phyloP scores from a whole-genome alignment of 1,140 invertebrate genomes.

The Drosophila insularis region DNA sequence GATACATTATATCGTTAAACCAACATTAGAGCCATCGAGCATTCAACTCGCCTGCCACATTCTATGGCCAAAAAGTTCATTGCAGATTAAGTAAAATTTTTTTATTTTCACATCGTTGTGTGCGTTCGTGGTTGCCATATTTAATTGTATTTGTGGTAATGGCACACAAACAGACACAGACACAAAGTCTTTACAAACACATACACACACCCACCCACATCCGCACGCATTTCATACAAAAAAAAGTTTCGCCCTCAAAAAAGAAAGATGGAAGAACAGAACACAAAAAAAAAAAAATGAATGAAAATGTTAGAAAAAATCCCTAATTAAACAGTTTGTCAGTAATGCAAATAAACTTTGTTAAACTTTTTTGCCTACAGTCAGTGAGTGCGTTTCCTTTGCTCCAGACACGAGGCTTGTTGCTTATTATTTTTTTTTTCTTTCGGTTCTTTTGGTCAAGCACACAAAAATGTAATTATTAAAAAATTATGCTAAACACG shows the following conservation, averaged over 20 bases:
- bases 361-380: constrained; percentile 70
- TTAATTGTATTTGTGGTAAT: constrained; percentile 68
- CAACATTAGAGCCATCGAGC: neutral
- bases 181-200: constrained; percentile 9
- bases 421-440: constrained; percentile 59
- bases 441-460: constrained; percentile 60
- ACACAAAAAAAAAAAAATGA: neutral
- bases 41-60: neutral
- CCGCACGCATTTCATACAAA: constrained; percentile 37
- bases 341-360: constrained; percentile 81
- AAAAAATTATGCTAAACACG: constrained; percentile 81
- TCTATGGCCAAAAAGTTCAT: constrained; percentile 11
- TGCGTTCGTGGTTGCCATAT: constrained; percentile 37
- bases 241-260: constrained; percentile 65
- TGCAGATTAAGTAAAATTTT: constrained; percentile 58
- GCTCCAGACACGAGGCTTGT: constrained; percentile 27
- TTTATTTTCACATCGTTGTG: constrained; percentile 45
- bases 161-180: constrained; percentile 11
- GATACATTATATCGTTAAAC: constrained; percentile 7
- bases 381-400: constrained; percentile 36
- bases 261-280: neutral
- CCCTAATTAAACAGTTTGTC: constrained; percentile 81
- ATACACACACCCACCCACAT: constrained; percentile 20
- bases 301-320: constrained; percentile 68
- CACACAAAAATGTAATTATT: constrained; percentile 81